Base-by-base conservation (phyloP, 2,888 invertebrate genomes). In the Lypha dubia region DNA sequence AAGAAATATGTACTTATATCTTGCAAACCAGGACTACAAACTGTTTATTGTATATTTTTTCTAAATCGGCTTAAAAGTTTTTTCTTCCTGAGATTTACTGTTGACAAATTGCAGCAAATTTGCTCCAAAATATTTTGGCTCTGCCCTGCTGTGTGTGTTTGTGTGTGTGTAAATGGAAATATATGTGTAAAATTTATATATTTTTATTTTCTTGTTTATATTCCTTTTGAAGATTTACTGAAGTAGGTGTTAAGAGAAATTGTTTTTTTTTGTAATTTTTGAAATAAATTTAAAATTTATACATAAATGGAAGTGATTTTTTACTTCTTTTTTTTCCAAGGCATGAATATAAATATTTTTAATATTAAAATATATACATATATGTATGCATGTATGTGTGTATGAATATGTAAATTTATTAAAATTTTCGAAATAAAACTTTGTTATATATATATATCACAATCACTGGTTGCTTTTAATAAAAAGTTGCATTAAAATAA, bases 241-340 rank as follows among this genome's bases (percentile, higher is more conserved):
- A 60, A 60, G 58, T 58, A 74, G 74, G 73, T 80, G 80, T 74
- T 60, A 80, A 67, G 56, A 65, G 58, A 56, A 24, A 9, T 38
- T 38, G 9, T 17, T 20, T 56, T 63, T 17, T 56, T 17, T 49
- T 5, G n/a, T n/a, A n/a, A n/a, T 35, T 38, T 62, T 62, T 62
- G 22, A 35, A 77, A 68, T 62, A 68, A 75, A 80, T 74, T 74
- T 60, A 28, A 74, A 74, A 75, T 68, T 38, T 51, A 70, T 51
- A 17, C 44, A 11, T 3, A 70, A 24, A n/a, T 49, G 17, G 9
- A 49, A 7, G 8, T 17, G 2, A 17, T 20, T 8, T 49, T 49
- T 35, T 67, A 5, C 5, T 28, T 28, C 3, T 28, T 28, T 28
- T 28, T 28, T 28, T 28, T 28, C 28, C 5, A 4, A 4, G 2